Percentiles rank a stretch among this genome's conserved stretches.
Conservation (phyloP, 2,888 invertebrate genomes). For the Baccha elongata region DNA sequence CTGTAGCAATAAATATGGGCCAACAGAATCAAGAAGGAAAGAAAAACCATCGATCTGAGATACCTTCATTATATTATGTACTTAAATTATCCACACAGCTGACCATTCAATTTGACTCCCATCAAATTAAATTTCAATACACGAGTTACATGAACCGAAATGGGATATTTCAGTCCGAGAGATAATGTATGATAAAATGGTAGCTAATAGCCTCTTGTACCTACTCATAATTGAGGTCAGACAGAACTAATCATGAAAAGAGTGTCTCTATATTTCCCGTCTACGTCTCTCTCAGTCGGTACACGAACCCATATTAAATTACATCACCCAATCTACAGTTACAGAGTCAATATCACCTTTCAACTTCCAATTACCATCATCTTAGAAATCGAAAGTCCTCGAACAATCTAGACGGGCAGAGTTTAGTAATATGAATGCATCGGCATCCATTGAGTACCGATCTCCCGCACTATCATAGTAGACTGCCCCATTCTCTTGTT, state of each 20-base stretch:
- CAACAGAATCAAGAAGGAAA: constrained; percentile 6
- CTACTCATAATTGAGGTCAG: constrained; percentile 43
- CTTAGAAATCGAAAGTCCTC: constrained; percentile 59
- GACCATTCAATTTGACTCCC: constrained; percentile 23
- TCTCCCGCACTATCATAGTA: constrained; percentile 15
- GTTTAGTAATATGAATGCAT: constrained; percentile 23
- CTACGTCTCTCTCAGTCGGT: constrained; percentile 16
- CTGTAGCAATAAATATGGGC: not conserved
- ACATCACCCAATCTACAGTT: constrained; percentile 55
- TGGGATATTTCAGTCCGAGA: constrained; percentile 49
- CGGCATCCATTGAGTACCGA: constrained; percentile 8
- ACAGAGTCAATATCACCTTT: constrained; percentile 67
- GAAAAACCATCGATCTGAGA: constrained; percentile 38
- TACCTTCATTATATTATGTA: constrained; percentile 11
- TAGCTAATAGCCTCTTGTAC: constrained; percentile 43
- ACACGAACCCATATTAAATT: constrained; percentile 46
- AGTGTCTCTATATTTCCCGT: constrained; percentile 17
- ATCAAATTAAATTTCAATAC: constrained; percentile 11
- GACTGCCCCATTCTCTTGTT: constrained; percentile 30
- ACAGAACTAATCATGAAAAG: constrained; percentile 34
- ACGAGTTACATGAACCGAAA: constrained; percentile 43
- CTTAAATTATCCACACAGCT: no score
- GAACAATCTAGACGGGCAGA: constrained; percentile 1
- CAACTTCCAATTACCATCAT: constrained; percentile 68
- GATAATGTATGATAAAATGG: constrained; percentile 35